These are phyloP conservation scores for Podargus strigoides DNA, from an alignment of 2,797 vertebrate species.

Conservation along the genomic window DNA sequence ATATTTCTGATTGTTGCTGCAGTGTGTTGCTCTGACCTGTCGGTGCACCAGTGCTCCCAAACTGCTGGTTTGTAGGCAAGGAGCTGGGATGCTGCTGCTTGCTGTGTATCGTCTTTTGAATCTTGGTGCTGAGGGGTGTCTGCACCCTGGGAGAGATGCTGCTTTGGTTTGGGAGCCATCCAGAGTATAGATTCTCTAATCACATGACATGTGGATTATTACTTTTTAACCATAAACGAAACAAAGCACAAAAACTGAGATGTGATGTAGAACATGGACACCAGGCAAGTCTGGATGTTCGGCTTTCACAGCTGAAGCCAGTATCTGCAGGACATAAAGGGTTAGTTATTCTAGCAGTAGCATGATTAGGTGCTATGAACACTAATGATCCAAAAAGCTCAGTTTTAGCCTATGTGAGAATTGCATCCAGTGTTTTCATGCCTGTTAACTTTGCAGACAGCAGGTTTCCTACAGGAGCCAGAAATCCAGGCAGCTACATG, in stretches of 20 bases:
- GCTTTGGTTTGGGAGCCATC: not conserved
- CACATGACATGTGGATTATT: not conserved
- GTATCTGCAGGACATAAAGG: not conserved
- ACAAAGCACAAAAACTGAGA: not conserved
- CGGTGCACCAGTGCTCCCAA: not conserved
- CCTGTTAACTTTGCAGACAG: conserved; percentile 40
- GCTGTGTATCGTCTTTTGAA: not conserved
- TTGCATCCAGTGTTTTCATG: not conserved
- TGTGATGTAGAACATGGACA: not conserved
- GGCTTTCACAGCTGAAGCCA: not conserved
- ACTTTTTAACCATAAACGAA: not conserved
- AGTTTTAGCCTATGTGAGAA: conserved; percentile 3
- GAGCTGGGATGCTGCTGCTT: not conserved
- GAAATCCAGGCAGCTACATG: not conserved
- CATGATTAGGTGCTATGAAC: conserved; percentile 14
- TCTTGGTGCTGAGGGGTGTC: not conserved
- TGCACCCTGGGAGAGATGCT: not conserved
- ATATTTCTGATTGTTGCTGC: not conserved
- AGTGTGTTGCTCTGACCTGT: not conserved
- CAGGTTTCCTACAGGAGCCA: not conserved
- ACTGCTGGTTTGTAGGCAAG: not conserved
- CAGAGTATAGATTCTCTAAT: not conserved
- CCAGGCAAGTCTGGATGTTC: not conserved
- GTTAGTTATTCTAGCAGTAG: conserved; percentile 15
- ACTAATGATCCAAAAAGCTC: conserved; percentile 33